Conservation (phyloP, 2,888 invertebrate genomes). For the Lissocephala sabroskyi region DNA sequence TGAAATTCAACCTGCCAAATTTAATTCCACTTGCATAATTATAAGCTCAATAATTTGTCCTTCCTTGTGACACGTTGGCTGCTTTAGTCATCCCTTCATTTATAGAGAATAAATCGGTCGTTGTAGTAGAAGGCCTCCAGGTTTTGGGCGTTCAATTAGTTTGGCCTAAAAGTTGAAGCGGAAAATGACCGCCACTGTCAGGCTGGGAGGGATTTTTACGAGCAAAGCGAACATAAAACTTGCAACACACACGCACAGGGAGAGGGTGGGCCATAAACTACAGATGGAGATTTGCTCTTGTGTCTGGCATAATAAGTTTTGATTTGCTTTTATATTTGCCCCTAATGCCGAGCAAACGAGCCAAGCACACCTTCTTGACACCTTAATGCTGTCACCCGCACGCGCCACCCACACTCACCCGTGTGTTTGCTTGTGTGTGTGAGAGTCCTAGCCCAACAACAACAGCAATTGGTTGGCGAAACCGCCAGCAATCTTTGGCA, state of each 20-base stretch:
- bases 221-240: constrained; percentile 56
- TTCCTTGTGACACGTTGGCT: too few species aligned
- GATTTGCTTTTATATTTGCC: constrained; percentile 59
- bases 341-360: constrained; percentile 31
- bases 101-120: too few species aligned
- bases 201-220: constrained; percentile 38
- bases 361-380: constrained; percentile 40
- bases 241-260: constrained; percentile 17
- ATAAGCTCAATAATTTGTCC: too few species aligned
- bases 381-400: constrained; percentile 45
- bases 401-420: constrained; percentile 11
- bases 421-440: too few species aligned
- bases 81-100: too few species aligned
- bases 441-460: background rate
- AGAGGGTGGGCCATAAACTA: constrained; percentile 26
- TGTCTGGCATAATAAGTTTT: constrained; percentile 59
- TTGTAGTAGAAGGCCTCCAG: constrained; percentile 28
- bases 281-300: constrained; percentile 27
- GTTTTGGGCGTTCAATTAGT: constrained; percentile 58
- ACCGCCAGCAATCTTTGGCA: background rate
- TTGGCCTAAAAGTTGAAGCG: constrained; percentile 36
- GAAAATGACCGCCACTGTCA: constrained; percentile 43
- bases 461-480: background rate
- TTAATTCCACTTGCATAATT: too few species aligned
- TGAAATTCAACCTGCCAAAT: too few species aligned